Evolutionary conservation across 1,140 invertebrate genomes (phyloP).

Genomic region (Onthophagus taurus): DNA sequence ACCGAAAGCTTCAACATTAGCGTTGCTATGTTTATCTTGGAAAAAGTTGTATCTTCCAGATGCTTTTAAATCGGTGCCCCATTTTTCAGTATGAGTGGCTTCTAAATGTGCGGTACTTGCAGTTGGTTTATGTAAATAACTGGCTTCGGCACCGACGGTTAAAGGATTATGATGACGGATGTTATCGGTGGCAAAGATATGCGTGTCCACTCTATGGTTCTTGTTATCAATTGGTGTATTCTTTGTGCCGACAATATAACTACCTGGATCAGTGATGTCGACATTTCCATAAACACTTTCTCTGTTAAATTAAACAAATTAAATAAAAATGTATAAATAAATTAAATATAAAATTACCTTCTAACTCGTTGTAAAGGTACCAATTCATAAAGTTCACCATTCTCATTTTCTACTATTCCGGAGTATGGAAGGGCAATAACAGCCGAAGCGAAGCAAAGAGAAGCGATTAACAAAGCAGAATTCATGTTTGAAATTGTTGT

Average conservation of each 20-base stretch:
- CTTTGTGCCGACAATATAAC: not conserved
- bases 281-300: not conserved
- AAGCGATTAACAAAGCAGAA: too few species aligned
- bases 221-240: conserved; percentile 1
- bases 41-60: conserved; percentile 3
- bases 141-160: not conserved
- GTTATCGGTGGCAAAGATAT: not conserved
- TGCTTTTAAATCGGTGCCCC: conserved; percentile 1
- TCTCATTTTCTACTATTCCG: not conserved
- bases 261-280: conserved; percentile 3
- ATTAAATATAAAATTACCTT: not conserved
- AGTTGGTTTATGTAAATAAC: conserved; percentile 1
- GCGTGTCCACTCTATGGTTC: not conserved
- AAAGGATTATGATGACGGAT: not conserved
- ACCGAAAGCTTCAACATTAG: conserved; percentile 2
- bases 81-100: not conserved
- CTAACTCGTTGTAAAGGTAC: conserved; percentile 3
- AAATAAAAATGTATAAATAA: conserved; percentile 5
- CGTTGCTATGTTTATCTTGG: not conserved
- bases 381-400: not conserved
- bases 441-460: too few species aligned
- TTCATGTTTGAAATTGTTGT: too few species aligned
- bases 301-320: not conserved
- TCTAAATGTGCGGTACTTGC: not conserved
- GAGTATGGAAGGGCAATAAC: not conserved